Base-by-base conservation (phyloP, 2,113 vertebrate species). In the Cephalopterus ornatus region DNA sequence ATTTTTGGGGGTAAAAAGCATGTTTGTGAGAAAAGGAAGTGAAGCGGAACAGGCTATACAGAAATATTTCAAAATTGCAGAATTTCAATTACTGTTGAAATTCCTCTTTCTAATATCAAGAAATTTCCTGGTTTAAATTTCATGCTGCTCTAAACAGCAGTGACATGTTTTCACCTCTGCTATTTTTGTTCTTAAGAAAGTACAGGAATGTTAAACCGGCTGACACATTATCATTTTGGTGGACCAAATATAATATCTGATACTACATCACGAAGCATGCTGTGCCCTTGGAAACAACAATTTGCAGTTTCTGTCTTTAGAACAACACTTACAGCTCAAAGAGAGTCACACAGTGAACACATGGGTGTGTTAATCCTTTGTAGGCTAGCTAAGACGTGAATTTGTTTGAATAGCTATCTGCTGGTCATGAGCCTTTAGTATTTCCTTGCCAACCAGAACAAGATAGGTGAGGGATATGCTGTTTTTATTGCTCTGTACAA, bases 341-440 rank as follows among this genome's bases (percentile, higher is more conserved):
- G 59, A 88, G 82, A 77, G 24, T 27, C 27, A 58, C 23, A 16
- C 35, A 42, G 62, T 82, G 88, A 88, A 94, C 87, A 85, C 56
- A 87, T 37, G 86, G 85, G 77, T 81, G 76, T 81, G 82, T 76
- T 93, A 78, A 61, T 81, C 44, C 80, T 49, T 65, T 68, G 46
- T 56, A 35, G 65, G 33, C 62, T 67, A 1, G 4, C 44, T 92
- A 89, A 85, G 66, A 77, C 0, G 12, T 75, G 68, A 47, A 39
- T 95, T 87, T 95, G 47, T 96, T 93, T 95, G 91, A 77, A 41
- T 65, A 95, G 66, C 27, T 39, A 39, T 71, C 49, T 88, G 82
- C 85, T 80, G 75, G 82, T 92, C 88, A 80, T 53, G 58, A 88
- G 82, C 55, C 75, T 90, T 92, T 27, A 61, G 14, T 66, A 58